Evolutionary conservation across 1,140 invertebrate species (phyloP).

Genomic region (Drosophila kepulauana): DNA sequence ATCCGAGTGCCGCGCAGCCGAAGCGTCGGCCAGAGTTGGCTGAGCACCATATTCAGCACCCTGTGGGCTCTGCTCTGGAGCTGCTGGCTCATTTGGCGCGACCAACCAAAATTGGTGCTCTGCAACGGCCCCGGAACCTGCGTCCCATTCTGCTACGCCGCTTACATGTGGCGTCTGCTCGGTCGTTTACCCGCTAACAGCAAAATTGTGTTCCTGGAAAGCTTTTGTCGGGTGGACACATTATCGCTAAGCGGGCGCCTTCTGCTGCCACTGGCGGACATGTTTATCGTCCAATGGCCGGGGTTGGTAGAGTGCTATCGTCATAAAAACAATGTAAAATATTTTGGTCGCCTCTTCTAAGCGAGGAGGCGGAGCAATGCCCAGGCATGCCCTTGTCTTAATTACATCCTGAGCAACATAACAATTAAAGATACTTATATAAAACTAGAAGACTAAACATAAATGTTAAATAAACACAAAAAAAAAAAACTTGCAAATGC

Average conservation of each 20-base stretch:
- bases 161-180: slow-evolving; percentile 89
- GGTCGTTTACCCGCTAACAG: slow-evolving; percentile 87
- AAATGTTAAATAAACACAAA: background rate
- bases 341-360: slow-evolving; percentile 87
- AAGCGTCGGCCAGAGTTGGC: slow-evolving; percentile 94
- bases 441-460: background rate
- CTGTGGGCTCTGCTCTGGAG: slow-evolving; percentile 89
- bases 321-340: slow-evolving; percentile 87
- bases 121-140: slow-evolving; percentile 99
- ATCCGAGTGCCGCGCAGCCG: slow-evolving; percentile 92
- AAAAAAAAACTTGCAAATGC: background rate
- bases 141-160: slow-evolving; percentile 93
- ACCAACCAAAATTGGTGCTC: slow-evolving; percentile 91
- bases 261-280: slow-evolving; percentile 92
- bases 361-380: background rate
- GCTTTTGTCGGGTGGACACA: slow-evolving; percentile 95
- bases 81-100: slow-evolving; percentile 89
- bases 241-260: slow-evolving; percentile 96
- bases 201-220: slow-evolving; percentile 96
- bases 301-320: slow-evolving; percentile 86
- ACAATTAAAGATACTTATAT: background rate
- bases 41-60: slow-evolving; percentile 92
- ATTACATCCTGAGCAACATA: background rate
- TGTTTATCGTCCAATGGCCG: slow-evolving; percentile 97
- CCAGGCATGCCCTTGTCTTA: background rate